These are phyloP conservation scores for Tetropium fuscum DNA, from an alignment of 2,888 invertebrate species.

Conservation along the genomic window DNA sequence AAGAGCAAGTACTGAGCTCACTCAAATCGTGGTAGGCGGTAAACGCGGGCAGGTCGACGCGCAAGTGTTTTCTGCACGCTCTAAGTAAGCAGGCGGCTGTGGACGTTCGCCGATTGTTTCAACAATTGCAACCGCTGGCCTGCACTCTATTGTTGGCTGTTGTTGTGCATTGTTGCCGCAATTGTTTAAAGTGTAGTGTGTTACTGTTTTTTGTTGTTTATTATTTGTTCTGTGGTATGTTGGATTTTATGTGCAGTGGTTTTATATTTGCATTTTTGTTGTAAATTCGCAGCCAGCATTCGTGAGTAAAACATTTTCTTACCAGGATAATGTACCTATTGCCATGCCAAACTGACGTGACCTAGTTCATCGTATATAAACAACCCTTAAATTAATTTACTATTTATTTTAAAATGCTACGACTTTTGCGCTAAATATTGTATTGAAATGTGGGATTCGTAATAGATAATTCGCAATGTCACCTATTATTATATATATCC, in stretches of 20 bases:
- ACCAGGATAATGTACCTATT: background rate
- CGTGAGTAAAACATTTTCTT: constrained; percentile 30
- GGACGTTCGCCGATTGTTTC: constrained; percentile 58
- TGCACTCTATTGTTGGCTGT: constrained; percentile 49
- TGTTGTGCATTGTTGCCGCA: constrained; percentile 42
- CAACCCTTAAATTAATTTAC: too few relatives aligned
- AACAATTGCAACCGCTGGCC: constrained; percentile 62
- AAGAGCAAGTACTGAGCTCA: constrained; percentile 51
- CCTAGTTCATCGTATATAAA: too few relatives aligned
- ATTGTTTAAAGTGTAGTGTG: constrained; percentile 36
- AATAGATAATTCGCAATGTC: too few relatives aligned
- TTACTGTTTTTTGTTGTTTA: constrained; percentile 30
- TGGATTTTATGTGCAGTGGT: constrained; percentile 38
- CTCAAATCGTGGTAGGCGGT: constrained; percentile 65
- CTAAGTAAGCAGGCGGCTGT: constrained; percentile 56
- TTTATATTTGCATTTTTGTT: constrained; percentile 15
- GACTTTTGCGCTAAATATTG: background rate
- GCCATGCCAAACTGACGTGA: background rate
- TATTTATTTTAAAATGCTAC: too few relatives aligned
- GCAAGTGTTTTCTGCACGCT: constrained; percentile 63
- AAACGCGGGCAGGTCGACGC: constrained; percentile 64
- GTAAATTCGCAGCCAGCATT: constrained; percentile 9
- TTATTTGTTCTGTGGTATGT: constrained; percentile 33
- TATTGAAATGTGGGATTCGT: too few relatives aligned
- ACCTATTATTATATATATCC: too few relatives aligned